A percentile compares a stretch with the other conserved stretches of the same genome.
phyloP scores from a whole-genome alignment of 2,113 vertebrate species.

The Phalacrocorax aristotelis region DNA sequence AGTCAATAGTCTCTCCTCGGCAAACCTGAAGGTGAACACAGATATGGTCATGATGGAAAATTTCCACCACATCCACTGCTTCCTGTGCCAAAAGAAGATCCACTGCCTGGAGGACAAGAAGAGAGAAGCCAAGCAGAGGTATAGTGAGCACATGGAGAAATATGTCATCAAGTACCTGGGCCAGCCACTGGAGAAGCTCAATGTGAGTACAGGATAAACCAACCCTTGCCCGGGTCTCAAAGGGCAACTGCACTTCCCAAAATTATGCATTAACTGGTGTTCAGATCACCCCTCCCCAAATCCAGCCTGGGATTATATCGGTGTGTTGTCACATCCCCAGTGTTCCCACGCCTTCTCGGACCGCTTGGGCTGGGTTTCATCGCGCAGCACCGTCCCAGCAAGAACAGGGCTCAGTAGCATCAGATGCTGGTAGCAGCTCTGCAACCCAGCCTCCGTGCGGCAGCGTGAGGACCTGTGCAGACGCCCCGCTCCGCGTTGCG shows the following conservation, averaged over 20 bases:
- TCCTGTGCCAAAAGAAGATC: slow-evolving; percentile 40
- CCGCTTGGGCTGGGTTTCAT: not conserved
- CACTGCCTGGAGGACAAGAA: slow-evolving; percentile 20
- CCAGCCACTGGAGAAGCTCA: slow-evolving; percentile 55
- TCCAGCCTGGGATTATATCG: not conserved
- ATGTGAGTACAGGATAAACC: not conserved
- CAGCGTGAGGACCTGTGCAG: fast-evolving
- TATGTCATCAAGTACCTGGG: slow-evolving; percentile 1
- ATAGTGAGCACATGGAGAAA: slow-evolving; percentile 8
- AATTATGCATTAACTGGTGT: not conserved
- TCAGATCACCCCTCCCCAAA: not conserved
- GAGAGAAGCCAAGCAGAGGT: slow-evolving; percentile 45
- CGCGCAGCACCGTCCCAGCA: too few relatives aligned
- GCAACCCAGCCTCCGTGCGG: not conserved
- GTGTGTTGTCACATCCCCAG: not conserved
- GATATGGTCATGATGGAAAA: slow-evolving; percentile 67
- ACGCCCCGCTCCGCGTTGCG: fast-evolving
- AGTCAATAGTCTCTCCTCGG: slow-evolving; percentile 31
- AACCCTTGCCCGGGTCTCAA: not conserved
- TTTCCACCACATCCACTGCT: slow-evolving; percentile 48
- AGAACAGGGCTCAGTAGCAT: not conserved
- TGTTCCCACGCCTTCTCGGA: not conserved
- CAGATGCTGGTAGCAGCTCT: not conserved
- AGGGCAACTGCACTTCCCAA: not conserved
- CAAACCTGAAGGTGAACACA: slow-evolving; percentile 12